phyloP scores from a whole-genome alignment of 1,140 invertebrate species.

The Psix sp. region DNA sequence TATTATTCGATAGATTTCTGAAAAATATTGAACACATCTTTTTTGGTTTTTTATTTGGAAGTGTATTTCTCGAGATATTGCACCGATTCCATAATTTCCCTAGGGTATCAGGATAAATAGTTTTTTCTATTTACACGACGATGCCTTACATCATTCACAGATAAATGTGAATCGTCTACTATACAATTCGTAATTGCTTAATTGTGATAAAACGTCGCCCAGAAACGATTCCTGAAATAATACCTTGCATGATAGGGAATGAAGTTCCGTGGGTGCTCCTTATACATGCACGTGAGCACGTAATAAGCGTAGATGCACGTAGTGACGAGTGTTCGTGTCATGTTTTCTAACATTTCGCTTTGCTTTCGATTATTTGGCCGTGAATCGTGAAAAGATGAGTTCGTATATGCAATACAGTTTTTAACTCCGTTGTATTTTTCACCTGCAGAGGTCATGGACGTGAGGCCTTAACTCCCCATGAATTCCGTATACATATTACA shows the following conservation, averaged over 20 bases:
- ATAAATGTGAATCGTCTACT: no score
- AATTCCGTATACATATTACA: constrained; percentile 57
- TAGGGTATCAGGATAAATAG: no score
- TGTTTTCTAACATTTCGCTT: constrained; percentile 58
- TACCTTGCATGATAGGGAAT: constrained; percentile 34
- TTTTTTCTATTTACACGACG: no score
- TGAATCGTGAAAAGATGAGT: constrained; percentile 53
- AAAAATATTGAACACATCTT: no score
- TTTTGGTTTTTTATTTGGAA: no score
- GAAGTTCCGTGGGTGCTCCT: constrained; percentile 32
- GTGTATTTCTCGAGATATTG: no score
- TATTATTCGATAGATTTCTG: no score
- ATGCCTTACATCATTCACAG: no score
- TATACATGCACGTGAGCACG: constrained; percentile 28
- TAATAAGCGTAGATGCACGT: constrained; percentile 39
- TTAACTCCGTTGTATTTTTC: constrained; percentile 41
- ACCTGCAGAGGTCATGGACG: constrained; percentile 56
- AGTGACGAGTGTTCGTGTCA: constrained; percentile 14
- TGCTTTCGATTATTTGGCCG: constrained; percentile 57
- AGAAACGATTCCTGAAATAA: constrained; percentile 34
- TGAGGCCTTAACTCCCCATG: constrained; percentile 37
- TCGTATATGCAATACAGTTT: constrained; percentile 19
- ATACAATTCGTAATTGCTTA: constrained; percentile 28
- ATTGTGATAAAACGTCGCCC: constrained; percentile 41
- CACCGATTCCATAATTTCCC: no score